phyloP scores from a whole-genome alignment of 2,888 invertebrate species.

The Cryptocephalus primarius region DNA sequence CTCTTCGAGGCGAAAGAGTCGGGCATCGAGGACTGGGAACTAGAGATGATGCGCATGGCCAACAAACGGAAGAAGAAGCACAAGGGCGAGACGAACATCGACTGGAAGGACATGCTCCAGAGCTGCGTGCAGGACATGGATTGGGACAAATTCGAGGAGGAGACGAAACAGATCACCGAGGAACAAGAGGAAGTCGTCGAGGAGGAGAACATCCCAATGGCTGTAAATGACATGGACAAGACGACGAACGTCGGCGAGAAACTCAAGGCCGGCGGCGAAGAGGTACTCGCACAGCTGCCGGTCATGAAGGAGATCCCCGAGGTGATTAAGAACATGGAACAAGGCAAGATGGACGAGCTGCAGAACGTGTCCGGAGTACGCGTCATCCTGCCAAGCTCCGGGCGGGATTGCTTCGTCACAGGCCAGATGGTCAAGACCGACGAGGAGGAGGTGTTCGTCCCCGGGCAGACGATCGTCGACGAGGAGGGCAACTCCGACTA shows the following conservation, averaged over 20 bases:
- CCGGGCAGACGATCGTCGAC: constrained; percentile 63
- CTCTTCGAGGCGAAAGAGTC: constrained; percentile 42
- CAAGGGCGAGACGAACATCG: constrained; percentile 27
- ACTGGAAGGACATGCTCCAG: constrained; percentile 40
- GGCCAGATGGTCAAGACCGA: constrained; percentile 63
- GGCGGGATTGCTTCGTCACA: constrained; percentile 63
- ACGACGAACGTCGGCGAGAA: constrained; percentile 50
- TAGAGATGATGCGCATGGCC: constrained; percentile 33
- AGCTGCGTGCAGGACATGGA: constrained; percentile 52
- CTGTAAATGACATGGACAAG: constrained; percentile 44
- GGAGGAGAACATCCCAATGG: constrained; percentile 36
- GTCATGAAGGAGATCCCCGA: constrained; percentile 50
- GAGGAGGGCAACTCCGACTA: constrained; percentile 61
- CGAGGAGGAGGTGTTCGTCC: constrained; percentile 35
- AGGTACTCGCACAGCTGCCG: constrained; percentile 48
- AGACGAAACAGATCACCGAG: constrained; percentile 59
- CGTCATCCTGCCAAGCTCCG: constrained; percentile 38
- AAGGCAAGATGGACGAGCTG: constrained; percentile 46
- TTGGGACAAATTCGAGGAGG: constrained; percentile 52
- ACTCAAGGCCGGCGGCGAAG: constrained; percentile 40
- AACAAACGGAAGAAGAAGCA: constrained; percentile 31
- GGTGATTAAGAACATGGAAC: constrained; percentile 48
- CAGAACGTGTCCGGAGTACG: constrained; percentile 53
- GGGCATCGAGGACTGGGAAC: constrained; percentile 33
- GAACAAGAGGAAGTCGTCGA: constrained; percentile 40